These are phyloP conservation scores for Chymomyza costata DNA, from an alignment of 1,140 invertebrate species.

Conservation along the genomic window DNA sequence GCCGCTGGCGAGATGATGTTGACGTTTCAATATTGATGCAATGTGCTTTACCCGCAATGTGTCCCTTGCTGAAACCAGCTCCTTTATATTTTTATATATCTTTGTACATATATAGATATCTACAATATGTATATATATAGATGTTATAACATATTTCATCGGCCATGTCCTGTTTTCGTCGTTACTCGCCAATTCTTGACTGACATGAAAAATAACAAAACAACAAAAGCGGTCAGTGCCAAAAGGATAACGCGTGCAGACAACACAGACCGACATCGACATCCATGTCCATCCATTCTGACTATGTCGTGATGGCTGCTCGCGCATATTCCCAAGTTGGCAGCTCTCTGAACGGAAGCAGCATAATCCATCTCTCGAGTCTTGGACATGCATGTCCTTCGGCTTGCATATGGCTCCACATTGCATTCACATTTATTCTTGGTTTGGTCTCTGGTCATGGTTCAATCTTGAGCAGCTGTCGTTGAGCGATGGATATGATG, in stretches of 20 bases:
- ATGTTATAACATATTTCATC: slow-evolving; percentile 65
- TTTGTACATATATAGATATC: slow-evolving; percentile 7
- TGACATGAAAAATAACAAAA: slow-evolving; percentile 73
- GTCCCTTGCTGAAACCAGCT: slow-evolving; percentile 8
- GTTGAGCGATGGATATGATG: slow-evolving; percentile 53
- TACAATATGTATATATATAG: slow-evolving; percentile 19
- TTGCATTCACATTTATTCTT: slow-evolving; percentile 19
- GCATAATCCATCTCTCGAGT: slow-evolving; percentile 59
- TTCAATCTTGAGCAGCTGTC: slow-evolving; percentile 64
- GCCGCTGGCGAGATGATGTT: slow-evolving; percentile 69
- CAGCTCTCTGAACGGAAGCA: slow-evolving; percentile 33
- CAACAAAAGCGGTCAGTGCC: slow-evolving; percentile 61
- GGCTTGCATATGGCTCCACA: slow-evolving; percentile 37
- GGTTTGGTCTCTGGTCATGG: slow-evolving; percentile 2
- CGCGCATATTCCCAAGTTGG: neutral
- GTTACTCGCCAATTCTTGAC: slow-evolving; percentile 65
- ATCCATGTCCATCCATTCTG: slow-evolving; percentile 13
- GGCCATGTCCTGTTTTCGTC: slow-evolving; percentile 53
- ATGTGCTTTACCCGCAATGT: slow-evolving; percentile 45
- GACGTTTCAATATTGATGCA: slow-evolving; percentile 73
- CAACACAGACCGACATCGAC: slow-evolving; percentile 34
- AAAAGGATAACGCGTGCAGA: slow-evolving; percentile 61
- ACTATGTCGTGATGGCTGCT: slow-evolving; percentile 28
- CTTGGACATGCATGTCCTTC: slow-evolving; percentile 57
- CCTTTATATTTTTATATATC: slow-evolving; percentile 2